A percentile compares a stretch with the other conserved stretches of the same genome.
These are phyloP conservation scores for Rhaphigaster nebulosa DNA, from an alignment of 2,888 invertebrate species.

Conservation along the genomic window DNA sequence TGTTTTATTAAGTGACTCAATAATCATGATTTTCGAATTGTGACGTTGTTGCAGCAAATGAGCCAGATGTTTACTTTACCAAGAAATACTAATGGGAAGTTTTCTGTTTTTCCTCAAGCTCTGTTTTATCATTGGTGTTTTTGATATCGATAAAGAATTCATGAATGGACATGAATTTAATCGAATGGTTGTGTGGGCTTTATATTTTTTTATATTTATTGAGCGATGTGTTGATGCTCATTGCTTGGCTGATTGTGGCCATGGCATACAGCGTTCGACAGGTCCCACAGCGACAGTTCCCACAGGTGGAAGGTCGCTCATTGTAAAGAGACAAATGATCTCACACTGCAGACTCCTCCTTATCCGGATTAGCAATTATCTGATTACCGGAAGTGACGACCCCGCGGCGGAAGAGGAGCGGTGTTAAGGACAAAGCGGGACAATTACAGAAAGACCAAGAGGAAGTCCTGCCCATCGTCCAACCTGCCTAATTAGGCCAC, in stretches of 20 bases:
- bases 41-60: too few relatives aligned
- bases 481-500: slow-evolving; percentile 53
- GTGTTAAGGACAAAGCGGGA: slow-evolving; percentile 52
- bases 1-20: too few relatives aligned
- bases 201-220: not conserved
- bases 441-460: slow-evolving; percentile 55
- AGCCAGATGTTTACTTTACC: too few relatives aligned
- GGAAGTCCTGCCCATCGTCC: slow-evolving; percentile 53
- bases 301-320: slow-evolving; percentile 51
- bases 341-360: slow-evolving; percentile 54
- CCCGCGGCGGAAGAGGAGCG: slow-evolving; percentile 51
- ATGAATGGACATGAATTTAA: too few relatives aligned
- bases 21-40: too few relatives aligned
- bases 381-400: slow-evolving; percentile 56
- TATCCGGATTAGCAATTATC: slow-evolving; percentile 57
- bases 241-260: not conserved
- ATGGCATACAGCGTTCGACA: not conserved
- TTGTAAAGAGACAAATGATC: slow-evolving; percentile 37
- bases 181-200: too few relatives aligned
- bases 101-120: too few relatives aligned
- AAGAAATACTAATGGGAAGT: too few relatives aligned
- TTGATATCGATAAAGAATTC: too few relatives aligned
- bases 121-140: too few relatives aligned
- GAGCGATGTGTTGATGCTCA: not conserved
- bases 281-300: slow-evolving; percentile 20